Evolutionary conservation across 2,797 vertebrate species (phyloP), one percentile per base, ranked within the genome.

Genomic region (Spea hammondii): DNA sequence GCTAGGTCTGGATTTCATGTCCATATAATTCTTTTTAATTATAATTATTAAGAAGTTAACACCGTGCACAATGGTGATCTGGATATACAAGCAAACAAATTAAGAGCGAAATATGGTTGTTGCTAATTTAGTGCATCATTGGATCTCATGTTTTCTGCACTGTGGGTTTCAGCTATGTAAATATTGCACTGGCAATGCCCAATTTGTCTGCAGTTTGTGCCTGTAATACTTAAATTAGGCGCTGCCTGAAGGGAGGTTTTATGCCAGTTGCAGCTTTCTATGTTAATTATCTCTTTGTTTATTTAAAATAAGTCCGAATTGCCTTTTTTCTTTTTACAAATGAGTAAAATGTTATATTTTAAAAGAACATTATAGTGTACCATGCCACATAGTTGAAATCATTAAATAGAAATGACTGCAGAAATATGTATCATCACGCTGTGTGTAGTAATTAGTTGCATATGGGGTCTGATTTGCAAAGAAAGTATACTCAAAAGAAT

Each of bases 121-220:
- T 95, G 93, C 95, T 97, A 97, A 98, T 99, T 98, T 97, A 96
- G 95, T 96, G 96, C 96, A 95, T 97, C 95, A 95, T 93, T 97
- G 95, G 96, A 93, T 93, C 93, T 93, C 94, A 92, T 92, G 94
- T 95, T 96, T 94, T 89, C 92, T 93, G 92, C 97, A 94, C 96
- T 93, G 95, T 96, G 95, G 95, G 95, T 93, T 94, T 93, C 95
- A 94, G 93, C 94, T 95, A 88, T 92, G 90, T 93, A 93, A 93
- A 94, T 92, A 91, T 91, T 93, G 91, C 89, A 84, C 93, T 94
- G 92, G 93, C 94, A 93, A 96, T 95, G 91, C 92, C 89, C 96
- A 98, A 96, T 97, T 96, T 98, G 97, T 94, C 93, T 92, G 92
- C 91, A 93, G 92, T 94, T 93, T 93, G 93, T 96, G 94, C 95